phyloP scores from a whole-genome alignment of 2,797 vertebrate species.

The Neosalanx taihuensis region DNA sequence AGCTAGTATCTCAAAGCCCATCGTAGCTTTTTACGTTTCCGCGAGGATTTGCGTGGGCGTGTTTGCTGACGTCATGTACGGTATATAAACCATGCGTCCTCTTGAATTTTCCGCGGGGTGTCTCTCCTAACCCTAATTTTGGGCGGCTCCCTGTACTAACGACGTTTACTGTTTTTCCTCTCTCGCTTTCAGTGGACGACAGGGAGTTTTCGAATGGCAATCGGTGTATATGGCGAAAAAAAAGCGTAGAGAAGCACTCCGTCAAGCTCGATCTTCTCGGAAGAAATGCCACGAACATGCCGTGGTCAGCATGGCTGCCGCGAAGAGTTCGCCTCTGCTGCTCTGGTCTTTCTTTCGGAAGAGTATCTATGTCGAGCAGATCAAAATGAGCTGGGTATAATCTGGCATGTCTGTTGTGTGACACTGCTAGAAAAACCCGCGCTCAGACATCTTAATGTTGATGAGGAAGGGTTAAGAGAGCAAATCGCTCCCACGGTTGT shows the following conservation, averaged over 20 bases:
- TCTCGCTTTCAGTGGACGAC: slow-evolving; percentile 63
- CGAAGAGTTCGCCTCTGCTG: slow-evolving; percentile 72
- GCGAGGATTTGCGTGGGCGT: too few relatives aligned
- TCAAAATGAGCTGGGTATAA: slow-evolving; percentile 59
- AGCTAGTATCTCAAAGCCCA: too few relatives aligned
- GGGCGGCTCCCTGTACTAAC: not conserved
- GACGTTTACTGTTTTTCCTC: slow-evolving; percentile 57
- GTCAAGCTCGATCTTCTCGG: slow-evolving; percentile 50
- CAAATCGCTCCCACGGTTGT: too few relatives aligned
- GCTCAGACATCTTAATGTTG: slow-evolving; percentile 58
- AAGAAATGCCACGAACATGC: slow-evolving; percentile 39
- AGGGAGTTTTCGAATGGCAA: slow-evolving; percentile 29
- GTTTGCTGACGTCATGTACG: slow-evolving; percentile 49
- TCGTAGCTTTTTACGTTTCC: too few relatives aligned
- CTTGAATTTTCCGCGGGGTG: slow-evolving; percentile 29
- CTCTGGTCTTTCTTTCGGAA: slow-evolving; percentile 48
- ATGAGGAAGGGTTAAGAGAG: not conserved
- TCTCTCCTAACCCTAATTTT: slow-evolving; percentile 62
- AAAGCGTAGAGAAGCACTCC: slow-evolving; percentile 58
- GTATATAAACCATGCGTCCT: slow-evolving; percentile 25
- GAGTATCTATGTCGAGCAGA: slow-evolving; percentile 50
- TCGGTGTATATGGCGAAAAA: slow-evolving; percentile 6
- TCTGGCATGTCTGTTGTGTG: slow-evolving; percentile 25
- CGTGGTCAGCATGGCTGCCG: slow-evolving; percentile 68
- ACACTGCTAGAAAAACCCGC: slow-evolving; percentile 27